These are phyloP conservation scores for Melanotaenia duboulayi DNA, from an alignment of 2,113 vertebrate genomes.

Conservation along the genomic window DNA sequence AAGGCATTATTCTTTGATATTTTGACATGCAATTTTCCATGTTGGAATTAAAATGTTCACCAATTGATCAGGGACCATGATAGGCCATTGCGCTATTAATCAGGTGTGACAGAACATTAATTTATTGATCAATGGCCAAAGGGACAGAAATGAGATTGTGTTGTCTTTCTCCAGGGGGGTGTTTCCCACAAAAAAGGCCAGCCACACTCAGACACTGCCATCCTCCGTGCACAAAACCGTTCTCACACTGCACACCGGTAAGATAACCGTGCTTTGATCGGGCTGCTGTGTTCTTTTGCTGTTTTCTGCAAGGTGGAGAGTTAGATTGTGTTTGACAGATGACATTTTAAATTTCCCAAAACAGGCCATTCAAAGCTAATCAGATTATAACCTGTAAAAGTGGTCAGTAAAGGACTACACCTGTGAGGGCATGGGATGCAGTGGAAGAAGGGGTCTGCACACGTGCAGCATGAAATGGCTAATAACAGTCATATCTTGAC, in stretches of 20 bases:
- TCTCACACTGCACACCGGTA: constrained; percentile 98
- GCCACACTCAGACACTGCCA: constrained; percentile 88
- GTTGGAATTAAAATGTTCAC: constrained; percentile 77
- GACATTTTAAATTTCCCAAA: constrained; percentile 47
- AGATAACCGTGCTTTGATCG: constrained; percentile 41
- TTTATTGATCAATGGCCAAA: constrained; percentile 71
- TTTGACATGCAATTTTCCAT: constrained; percentile 82
- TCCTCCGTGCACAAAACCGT: constrained; percentile 93
- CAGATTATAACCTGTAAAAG: constrained; percentile 34
- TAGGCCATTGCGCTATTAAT: constrained; percentile 75
- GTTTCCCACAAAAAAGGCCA: constrained; percentile 86
- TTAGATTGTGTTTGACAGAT: constrained; percentile 52
- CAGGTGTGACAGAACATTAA: constrained; percentile 75
- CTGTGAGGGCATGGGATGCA: neutral
- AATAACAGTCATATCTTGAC: constrained; percentile 38
- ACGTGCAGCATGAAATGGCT: constrained; percentile 24
- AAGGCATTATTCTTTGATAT: constrained; percentile 74
- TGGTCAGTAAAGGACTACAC: constrained; percentile 32
- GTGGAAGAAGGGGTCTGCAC: constrained; percentile 1
- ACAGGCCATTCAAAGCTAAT: constrained; percentile 42
- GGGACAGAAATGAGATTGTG: constrained; percentile 49
- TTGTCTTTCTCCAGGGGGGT: constrained; percentile 89
- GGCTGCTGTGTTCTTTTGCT: constrained; percentile 18
- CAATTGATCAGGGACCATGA: constrained; percentile 73
- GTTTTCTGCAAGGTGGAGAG: constrained; percentile 12